A percentile compares a stretch with the other conserved stretches of the same genome.
Evolutionary conservation across 64 coral and sea anemone genomes (phyloP).

Genomic region (Stichodactyla mertensii): DNA sequence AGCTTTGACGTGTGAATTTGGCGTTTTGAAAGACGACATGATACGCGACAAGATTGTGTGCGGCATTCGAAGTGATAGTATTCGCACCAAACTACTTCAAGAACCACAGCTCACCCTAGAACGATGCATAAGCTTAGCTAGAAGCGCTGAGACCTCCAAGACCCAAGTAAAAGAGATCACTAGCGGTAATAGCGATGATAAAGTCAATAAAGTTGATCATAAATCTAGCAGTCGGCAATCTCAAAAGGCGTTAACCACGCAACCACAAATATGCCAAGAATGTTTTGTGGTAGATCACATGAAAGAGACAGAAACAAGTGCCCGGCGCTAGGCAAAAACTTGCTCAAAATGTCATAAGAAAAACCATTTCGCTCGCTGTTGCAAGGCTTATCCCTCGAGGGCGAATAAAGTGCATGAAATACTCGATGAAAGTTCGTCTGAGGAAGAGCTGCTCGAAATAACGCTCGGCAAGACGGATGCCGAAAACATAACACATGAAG

Average conservation of each 20-base stretch:
- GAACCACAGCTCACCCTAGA: slow-evolving; percentile 25
- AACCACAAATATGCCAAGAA: no score
- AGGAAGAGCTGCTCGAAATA: slow-evolving; percentile 21
- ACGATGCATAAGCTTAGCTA: neutral
- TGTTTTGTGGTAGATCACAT: slow-evolving; percentile 1
- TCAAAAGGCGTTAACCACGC: no score
- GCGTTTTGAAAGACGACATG: slow-evolving; percentile 22
- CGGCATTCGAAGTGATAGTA: neutral
- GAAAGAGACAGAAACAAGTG: neutral
- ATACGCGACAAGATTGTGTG: slow-evolving; percentile 11
- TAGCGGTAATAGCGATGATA: neutral
- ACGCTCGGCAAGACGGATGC: slow-evolving; percentile 15
- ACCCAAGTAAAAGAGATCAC: neutral
- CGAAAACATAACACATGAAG: neutral
- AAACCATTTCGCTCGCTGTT: neutral
- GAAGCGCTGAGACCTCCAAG: slow-evolving; percentile 11
- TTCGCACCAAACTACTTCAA: slow-evolving; percentile 11
- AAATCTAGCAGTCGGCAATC: no score
- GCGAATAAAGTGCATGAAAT: neutral
- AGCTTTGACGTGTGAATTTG: slow-evolving; percentile 16
- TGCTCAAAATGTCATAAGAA: neutral
- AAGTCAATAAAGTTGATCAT: no score
- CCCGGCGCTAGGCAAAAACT: neutral
- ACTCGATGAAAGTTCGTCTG: slow-evolving; percentile 12
- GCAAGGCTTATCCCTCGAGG: neutral